phyloP scores from a whole-genome alignment of 2,113 vertebrate genomes.

The Damaliscus lunatus region DNA sequence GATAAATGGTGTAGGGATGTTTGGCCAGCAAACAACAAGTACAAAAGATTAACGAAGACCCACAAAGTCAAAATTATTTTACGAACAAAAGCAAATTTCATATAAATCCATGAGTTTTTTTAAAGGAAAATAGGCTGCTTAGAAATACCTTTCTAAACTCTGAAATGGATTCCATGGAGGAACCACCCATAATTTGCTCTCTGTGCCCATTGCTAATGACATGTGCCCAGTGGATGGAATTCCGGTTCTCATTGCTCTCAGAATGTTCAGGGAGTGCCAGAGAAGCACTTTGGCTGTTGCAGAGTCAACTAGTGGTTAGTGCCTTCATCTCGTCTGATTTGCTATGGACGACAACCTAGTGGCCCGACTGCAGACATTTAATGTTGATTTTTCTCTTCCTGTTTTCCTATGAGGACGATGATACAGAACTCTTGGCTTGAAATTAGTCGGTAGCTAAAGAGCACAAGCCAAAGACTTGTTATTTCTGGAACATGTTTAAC shows the following conservation, averaged over 20 bases:
- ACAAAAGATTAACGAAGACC: not conserved
- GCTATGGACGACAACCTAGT: not conserved
- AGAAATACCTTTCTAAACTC: not conserved
- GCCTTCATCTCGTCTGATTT: not conserved
- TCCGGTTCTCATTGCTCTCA: not conserved
- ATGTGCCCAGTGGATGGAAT: not conserved
- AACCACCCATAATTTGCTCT: not conserved
- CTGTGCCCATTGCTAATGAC: not conserved
- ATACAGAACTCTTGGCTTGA: conserved; percentile 46
- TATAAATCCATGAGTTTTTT: not conserved
- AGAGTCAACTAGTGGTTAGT: not conserved
- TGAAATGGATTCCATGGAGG: not conserved
- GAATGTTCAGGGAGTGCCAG: not conserved
- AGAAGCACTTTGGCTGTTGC: not conserved
- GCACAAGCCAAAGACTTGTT: conserved; percentile 57
- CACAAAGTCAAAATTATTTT: not conserved
- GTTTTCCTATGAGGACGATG: conserved; percentile 52
- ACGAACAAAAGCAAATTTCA: not conserved
- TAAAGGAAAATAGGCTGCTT: not conserved
- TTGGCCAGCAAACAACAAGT: not conserved
- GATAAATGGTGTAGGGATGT: not conserved
- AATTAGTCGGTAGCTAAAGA: conserved; percentile 60
- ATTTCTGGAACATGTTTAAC: conserved; percentile 67
- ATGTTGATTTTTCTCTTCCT: conserved; percentile 59
- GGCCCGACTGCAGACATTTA: conserved; percentile 29